A percentile compares a stretch with the other conserved stretches of the same genome.
Conservation (phyloP, 2,113 vertebrate genomes). For the Cichladusa arquata region DNA sequence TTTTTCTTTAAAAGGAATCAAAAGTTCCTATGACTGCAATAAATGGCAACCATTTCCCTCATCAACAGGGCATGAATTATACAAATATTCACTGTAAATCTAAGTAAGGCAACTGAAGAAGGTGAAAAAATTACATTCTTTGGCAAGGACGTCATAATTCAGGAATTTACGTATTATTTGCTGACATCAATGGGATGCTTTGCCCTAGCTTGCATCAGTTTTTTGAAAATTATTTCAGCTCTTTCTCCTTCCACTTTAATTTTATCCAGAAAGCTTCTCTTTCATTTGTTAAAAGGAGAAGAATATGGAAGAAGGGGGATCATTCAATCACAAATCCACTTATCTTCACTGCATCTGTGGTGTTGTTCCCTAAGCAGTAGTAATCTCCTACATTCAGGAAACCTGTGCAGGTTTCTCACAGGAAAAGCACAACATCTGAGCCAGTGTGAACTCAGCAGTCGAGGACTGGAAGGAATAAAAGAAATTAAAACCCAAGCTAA, state of each 20-base stretch:
- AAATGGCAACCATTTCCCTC: background rate
- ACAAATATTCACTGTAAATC: background rate
- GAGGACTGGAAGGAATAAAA: background rate
- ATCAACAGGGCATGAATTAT: background rate
- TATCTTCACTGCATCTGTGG: slow-evolving; percentile 22
- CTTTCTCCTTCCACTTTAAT: background rate
- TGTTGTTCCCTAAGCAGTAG: background rate
- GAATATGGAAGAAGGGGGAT: background rate
- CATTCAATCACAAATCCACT: slow-evolving; percentile 22
- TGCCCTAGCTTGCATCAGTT: background rate
- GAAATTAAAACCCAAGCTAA: background rate
- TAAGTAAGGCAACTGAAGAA: background rate
- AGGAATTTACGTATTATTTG: background rate
- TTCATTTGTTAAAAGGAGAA: slow-evolving; percentile 14
- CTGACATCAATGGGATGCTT: background rate
- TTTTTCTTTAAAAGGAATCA: slow-evolving; percentile 25
- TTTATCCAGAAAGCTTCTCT: background rate
- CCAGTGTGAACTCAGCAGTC: background rate
- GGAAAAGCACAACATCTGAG: background rate
- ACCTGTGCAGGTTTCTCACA: background rate
- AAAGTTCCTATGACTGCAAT: background rate
- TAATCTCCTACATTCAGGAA: background rate
- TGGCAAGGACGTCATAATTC: background rate
- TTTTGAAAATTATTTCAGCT: background rate
- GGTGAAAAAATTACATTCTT: background rate